These are phyloP conservation scores for Notiomystis cincta DNA, from an alignment of 2,113 vertebrate genomes.

Conservation along the genomic window DNA sequence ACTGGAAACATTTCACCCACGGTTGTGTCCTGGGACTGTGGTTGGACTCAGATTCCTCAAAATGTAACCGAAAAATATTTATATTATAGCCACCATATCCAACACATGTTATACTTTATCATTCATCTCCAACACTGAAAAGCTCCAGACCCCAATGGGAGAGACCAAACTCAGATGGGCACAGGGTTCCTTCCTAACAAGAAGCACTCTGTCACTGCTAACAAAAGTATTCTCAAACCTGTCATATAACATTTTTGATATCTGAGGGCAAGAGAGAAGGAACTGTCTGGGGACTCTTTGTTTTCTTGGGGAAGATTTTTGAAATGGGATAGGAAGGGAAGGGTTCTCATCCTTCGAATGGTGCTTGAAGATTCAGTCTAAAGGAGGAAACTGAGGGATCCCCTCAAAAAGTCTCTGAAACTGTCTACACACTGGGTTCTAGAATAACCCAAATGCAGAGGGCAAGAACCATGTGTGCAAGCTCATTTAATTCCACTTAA, in stretches of 20 bases:
- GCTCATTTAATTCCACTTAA: not conserved
- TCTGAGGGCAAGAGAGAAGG: not conserved
- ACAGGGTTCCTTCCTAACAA: slow-evolving; percentile 28
- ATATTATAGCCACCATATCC: slow-evolving; percentile 39
- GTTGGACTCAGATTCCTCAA: slow-evolving; percentile 43
- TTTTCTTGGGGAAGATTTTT: not conserved
- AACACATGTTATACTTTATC: slow-evolving; percentile 41
- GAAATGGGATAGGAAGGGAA: not conserved
- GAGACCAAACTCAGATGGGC: slow-evolving; percentile 28
- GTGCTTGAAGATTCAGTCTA: not conserved
- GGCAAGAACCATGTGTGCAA: not conserved
- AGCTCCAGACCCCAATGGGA: slow-evolving; percentile 15
- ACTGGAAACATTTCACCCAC: slow-evolving; percentile 52
- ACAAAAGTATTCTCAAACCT: slow-evolving; percentile 33
- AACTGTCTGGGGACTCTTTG: not conserved
- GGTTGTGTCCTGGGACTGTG: not conserved
- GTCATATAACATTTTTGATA: not conserved
- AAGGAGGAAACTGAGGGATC: not conserved
- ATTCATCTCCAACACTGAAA: slow-evolving; percentile 15
- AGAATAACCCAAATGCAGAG: not conserved
- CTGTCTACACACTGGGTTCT: not conserved
- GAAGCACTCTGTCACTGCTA: slow-evolving; percentile 2
- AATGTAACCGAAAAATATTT: slow-evolving; percentile 64
- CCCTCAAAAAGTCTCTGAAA: not conserved
- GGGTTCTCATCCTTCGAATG: not conserved